A percentile compares a stretch with the other conserved stretches of the same genome.
phyloP scores from a whole-genome alignment of 2,888 invertebrate species.

The Drosophila meridiana region DNA sequence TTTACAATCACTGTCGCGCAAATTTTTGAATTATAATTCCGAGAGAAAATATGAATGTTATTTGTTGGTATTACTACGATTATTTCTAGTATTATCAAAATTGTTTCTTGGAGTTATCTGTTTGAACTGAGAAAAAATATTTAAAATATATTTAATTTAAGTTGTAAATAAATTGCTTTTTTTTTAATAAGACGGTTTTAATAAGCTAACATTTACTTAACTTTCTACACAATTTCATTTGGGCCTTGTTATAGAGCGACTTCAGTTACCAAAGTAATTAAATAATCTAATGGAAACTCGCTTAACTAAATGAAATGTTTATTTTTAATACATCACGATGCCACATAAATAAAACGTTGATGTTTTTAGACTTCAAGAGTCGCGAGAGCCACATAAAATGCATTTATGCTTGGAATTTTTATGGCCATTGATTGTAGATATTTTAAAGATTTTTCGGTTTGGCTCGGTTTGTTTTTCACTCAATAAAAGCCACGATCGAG shows the following conservation, averaged over 20 bases:
- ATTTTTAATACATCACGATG: constrained; percentile 51
- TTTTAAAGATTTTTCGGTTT: constrained; percentile 58
- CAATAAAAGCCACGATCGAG: constrained; percentile 62
- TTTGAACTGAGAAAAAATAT: too few species aligned
- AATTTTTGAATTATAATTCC: too few species aligned
- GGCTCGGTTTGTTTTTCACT: constrained; percentile 74
- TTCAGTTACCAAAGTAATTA: constrained; percentile 2
- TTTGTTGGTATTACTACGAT: too few species aligned
- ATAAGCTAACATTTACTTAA: neutral
- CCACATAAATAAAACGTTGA: constrained; percentile 50
- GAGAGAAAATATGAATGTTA: too few species aligned
- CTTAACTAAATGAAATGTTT: constrained; percentile 43
- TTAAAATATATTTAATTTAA: too few species aligned
- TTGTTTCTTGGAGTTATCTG: too few species aligned
- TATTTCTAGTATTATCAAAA: too few species aligned
- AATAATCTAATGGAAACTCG: neutral
- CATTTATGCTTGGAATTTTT: constrained; percentile 77
- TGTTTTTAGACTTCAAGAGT: constrained; percentile 28
- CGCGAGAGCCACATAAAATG: constrained; percentile 53
- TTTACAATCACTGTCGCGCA: too few species aligned
- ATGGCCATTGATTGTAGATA: constrained; percentile 55
- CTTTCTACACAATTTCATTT: neutral
- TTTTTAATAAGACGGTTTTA: too few species aligned
- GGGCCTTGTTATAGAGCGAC: neutral
- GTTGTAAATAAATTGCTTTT: neutral